phyloP scores from a whole-genome alignment of 2,113 vertebrate species.

The Plecturocebus donacophilus region DNA sequence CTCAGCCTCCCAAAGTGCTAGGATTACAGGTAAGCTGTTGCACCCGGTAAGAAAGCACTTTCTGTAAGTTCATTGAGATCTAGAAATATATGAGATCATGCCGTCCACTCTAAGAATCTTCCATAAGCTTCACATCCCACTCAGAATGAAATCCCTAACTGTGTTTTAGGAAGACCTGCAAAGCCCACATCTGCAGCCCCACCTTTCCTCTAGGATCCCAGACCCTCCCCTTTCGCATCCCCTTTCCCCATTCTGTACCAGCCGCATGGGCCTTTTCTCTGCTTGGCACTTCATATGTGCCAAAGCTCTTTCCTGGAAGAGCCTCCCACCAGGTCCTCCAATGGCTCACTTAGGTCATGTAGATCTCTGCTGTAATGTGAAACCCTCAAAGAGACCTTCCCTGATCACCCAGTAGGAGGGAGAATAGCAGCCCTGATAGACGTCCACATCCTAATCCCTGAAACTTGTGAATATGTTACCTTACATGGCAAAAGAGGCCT shows the following conservation, averaged over 20 bases:
- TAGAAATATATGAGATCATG: not conserved
- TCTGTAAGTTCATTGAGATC: not conserved
- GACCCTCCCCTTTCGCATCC: too few relatives aligned
- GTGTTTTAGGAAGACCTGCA: not conserved
- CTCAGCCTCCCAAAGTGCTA: too few relatives aligned
- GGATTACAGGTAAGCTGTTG: too few relatives aligned
- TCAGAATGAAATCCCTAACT: not conserved
- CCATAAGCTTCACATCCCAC: not conserved
- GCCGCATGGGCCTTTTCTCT: not conserved
- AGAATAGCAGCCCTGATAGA: not conserved
- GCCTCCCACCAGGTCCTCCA: not conserved
- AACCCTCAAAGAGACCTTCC: not conserved
- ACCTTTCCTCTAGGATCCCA: not conserved
- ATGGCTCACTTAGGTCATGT: not conserved
- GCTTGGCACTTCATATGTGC: too few relatives aligned
- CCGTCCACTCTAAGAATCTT: not conserved
- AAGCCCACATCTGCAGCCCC: not conserved
- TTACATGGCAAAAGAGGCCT: not conserved
- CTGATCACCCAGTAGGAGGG: not conserved
- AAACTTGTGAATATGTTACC: not conserved
- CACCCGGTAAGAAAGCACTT: not conserved
- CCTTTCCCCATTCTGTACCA: not conserved
- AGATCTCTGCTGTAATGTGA: not conserved
- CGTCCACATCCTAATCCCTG: not conserved
- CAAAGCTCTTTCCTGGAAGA: not conserved